phyloP scores from a whole-genome alignment of 1,140 invertebrate species.

The Drosophila pectinifera region DNA sequence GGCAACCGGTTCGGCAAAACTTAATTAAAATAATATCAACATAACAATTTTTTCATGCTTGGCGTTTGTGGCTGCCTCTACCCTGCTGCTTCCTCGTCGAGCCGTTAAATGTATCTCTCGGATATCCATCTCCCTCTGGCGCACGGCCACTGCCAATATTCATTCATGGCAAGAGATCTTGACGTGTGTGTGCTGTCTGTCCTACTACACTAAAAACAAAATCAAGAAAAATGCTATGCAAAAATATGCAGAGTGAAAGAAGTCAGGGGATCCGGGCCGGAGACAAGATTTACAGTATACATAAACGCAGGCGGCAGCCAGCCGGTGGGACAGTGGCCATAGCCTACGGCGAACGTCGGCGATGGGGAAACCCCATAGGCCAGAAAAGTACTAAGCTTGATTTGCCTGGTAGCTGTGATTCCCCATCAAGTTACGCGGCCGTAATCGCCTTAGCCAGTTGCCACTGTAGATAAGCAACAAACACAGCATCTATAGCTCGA shows the following conservation, averaged over 20 bases:
- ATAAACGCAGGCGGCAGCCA: constrained; percentile 36
- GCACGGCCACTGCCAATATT: constrained; percentile 71
- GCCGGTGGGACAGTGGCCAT: constrained; percentile 42
- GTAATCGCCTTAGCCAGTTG: constrained; percentile 34
- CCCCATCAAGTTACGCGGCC: background rate
- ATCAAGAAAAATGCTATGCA: constrained; percentile 73
- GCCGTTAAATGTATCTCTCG: constrained; percentile 54
- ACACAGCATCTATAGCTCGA: constrained; percentile 41
- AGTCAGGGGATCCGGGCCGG: constrained; percentile 47
- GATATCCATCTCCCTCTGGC: constrained; percentile 39
- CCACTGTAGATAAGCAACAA: constrained; percentile 53
- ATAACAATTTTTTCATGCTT: constrained; percentile 76
- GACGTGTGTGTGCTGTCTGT: constrained; percentile 37
- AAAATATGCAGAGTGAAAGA: constrained; percentile 83
- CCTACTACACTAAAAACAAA: constrained; percentile 64
- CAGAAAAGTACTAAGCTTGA: background rate
- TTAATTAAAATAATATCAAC: constrained; percentile 85
- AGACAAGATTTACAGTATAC: constrained; percentile 74
- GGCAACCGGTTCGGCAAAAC: constrained; percentile 78
- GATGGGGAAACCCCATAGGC: constrained; percentile 30
- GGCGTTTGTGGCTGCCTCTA: constrained; percentile 22
- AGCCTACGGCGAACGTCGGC: constrained; percentile 14
- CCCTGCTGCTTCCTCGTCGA: constrained; percentile 67
- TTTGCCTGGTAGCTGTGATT: constrained; percentile 3
- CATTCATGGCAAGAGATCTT: constrained; percentile 74